These are phyloP conservation scores for Haliclona indistincta DNA, from an alignment of 37 sponge, comb jelly and placozoan genomes.

Conservation along the genomic window DNA sequence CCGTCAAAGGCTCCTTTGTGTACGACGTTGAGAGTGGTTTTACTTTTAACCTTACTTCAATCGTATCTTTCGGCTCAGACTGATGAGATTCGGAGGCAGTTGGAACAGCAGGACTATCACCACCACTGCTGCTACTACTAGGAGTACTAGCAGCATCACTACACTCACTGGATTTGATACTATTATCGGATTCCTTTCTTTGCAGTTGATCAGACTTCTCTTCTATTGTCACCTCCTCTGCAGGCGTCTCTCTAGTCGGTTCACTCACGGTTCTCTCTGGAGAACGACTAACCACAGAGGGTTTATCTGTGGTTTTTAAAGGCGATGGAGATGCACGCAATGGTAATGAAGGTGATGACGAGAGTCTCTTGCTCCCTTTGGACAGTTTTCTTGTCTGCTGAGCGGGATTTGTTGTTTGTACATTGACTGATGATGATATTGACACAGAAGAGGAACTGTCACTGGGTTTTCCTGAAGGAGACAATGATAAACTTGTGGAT, in stretches of 20 bases:
- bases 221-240: too few relatives aligned
- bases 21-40: conserved; percentile 12
- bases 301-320: background rate
- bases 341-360: background rate
- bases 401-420: too few relatives aligned
- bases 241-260: too few relatives aligned
- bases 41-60: too few relatives aligned
- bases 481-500: background rate
- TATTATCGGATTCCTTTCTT: conserved; percentile 58
- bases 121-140: background rate
- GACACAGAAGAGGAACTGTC: background rate
- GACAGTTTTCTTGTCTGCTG: too few relatives aligned
- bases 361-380: too few relatives aligned
- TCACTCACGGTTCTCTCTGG: background rate
- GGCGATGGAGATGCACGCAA: background rate
- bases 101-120: background rate
- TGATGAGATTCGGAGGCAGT: background rate
- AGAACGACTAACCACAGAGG: background rate
- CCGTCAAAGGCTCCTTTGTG: conserved; percentile 60
- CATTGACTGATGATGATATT: too few relatives aligned
- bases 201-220: conserved; percentile 3
- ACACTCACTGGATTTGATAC: conserved; percentile 37
- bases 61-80: background rate
- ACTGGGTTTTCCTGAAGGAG: background rate
- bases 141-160: background rate